phyloP scores from a whole-genome alignment of 1,140 invertebrate species.

The Sminthurides bifidus region DNA sequence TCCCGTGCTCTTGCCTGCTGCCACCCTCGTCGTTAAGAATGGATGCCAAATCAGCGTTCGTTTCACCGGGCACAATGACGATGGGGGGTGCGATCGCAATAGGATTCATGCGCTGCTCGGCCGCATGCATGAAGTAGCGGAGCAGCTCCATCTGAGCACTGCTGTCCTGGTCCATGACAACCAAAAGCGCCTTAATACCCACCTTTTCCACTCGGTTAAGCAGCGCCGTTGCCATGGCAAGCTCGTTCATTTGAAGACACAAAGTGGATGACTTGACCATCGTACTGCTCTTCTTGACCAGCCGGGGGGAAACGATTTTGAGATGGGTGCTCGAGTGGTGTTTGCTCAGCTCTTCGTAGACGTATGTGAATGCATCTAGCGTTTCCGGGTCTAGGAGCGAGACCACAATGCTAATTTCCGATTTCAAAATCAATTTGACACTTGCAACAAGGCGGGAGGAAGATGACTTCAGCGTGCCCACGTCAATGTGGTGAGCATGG shows the following conservation, averaged over 20 bases:
- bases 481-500: conserved; percentile 11
- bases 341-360: background rate
- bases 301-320: conserved; percentile 15
- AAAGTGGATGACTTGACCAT: background rate
- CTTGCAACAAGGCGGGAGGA: background rate
- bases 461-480: conserved; percentile 2
- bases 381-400: conserved; percentile 4
- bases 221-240: conserved; percentile 7
- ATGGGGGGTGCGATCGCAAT: conserved; percentile 13
- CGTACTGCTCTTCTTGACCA: background rate
- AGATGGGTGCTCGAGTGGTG: background rate
- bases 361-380: background rate
- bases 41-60: background rate
- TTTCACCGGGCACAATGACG: background rate
- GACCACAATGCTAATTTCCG: conserved; percentile 1
- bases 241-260: conserved; percentile 21
- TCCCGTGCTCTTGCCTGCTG: conserved; percentile 2
- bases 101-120: background rate
- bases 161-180: conserved; percentile 22
- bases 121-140: conserved; percentile 5
- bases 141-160: conserved; percentile 9
- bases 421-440: conserved; percentile 12
- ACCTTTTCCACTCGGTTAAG: conserved; percentile 24
- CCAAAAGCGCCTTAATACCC: conserved; percentile 11
- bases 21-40: conserved; percentile 5